Conservation (phyloP, 1,140 invertebrate genomes). For the Ladona fulva region DNA sequence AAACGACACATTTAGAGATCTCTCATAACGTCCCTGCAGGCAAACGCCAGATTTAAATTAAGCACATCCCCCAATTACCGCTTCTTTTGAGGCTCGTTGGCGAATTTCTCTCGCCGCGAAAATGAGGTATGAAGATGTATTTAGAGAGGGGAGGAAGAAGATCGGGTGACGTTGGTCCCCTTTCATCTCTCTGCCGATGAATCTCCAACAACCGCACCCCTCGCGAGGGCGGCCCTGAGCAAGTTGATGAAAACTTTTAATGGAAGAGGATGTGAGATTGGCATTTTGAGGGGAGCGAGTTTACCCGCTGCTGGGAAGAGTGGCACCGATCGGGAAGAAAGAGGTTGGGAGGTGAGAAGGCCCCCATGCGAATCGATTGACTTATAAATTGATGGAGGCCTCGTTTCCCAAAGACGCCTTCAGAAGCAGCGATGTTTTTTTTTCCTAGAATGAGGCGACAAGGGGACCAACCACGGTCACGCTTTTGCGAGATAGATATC, state of each 20-base stretch:
- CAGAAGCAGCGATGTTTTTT: not conserved
- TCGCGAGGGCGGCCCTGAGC: not conserved
- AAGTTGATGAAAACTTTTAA: slow-evolving; percentile 9
- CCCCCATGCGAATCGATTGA: not conserved
- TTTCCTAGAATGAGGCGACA: too few species aligned
- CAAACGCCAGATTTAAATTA: too few species aligned
- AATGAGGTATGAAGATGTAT: not conserved
- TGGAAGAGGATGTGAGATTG: not conserved
- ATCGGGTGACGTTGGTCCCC: too few species aligned
- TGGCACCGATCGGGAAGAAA: not conserved
- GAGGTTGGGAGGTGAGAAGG: not conserved
- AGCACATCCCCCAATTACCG: too few species aligned
- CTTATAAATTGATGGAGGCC: slow-evolving; percentile 9
- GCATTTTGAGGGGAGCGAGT: not conserved
- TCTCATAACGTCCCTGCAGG: too few species aligned
- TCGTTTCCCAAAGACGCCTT: not conserved
- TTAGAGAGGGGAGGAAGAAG: too few species aligned
- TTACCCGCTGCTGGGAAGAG: not conserved
- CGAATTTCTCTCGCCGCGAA: not conserved
- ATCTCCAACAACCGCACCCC: too few species aligned
- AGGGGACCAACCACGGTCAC: too few species aligned
- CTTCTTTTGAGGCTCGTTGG: too few species aligned
- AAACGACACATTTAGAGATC: too few species aligned
- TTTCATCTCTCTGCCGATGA: too few species aligned
- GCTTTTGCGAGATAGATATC: too few species aligned